Evolutionary conservation across 2,113 vertebrate genomes (phyloP).

Genomic region (Ailurus styani): DNA sequence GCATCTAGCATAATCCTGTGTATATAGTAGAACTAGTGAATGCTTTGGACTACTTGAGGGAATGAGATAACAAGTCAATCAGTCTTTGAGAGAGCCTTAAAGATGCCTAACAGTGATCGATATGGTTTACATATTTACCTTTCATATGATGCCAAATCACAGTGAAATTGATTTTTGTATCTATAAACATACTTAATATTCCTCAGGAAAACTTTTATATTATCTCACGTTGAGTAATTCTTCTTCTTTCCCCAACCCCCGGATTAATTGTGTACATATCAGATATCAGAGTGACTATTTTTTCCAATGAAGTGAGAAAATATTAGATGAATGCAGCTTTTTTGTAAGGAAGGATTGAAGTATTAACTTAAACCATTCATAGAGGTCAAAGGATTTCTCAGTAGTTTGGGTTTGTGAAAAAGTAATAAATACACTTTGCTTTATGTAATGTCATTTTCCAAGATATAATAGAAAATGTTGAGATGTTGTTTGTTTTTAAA

Average conservation of each 20-base stretch:
- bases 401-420: neutral
- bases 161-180: slow-evolving; percentile 5
- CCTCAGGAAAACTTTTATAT: slow-evolving; percentile 38
- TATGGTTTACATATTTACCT: neutral
- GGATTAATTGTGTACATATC: slow-evolving; percentile 35
- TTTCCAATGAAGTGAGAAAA: slow-evolving; percentile 26
- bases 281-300: slow-evolving; percentile 45
- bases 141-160: neutral
- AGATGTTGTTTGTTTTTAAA: slow-evolving; percentile 41
- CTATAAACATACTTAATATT: slow-evolving; percentile 54
- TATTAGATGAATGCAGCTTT: neutral
- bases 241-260: neutral
- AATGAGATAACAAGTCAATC: neutral
- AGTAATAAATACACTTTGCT: neutral
- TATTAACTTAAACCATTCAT: slow-evolving; percentile 34
- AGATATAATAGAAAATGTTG: neutral
- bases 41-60: neutral
- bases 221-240: neutral
- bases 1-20: neutral
- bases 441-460: neutral
- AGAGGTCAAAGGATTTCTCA: neutral
- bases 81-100: neutral
- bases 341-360: neutral
- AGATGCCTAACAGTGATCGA: neutral
- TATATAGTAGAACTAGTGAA: neutral